Conservation (phyloP, 2,113 vertebrate genomes). For the Etheostoma cragini region DNA sequence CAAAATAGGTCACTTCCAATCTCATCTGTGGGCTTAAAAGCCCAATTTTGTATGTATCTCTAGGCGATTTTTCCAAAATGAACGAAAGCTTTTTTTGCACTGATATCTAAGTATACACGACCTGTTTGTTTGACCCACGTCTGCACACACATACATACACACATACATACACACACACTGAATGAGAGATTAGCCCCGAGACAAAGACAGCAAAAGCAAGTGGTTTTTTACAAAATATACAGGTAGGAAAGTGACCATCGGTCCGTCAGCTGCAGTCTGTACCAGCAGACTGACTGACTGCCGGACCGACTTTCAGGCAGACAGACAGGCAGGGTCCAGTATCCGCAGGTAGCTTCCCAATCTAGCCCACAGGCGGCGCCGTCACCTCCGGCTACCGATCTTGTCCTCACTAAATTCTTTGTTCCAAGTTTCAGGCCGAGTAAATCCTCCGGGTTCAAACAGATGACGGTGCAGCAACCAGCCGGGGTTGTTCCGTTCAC, state of each 20-base stretch:
- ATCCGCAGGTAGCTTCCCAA: constrained; percentile 39
- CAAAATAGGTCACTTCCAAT: neutral
- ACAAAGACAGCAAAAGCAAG: constrained; percentile 39
- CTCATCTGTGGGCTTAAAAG: neutral
- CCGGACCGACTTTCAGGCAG: constrained; percentile 28
- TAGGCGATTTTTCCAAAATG: neutral
- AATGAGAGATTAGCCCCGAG: constrained; percentile 37
- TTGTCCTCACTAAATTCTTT: neutral
- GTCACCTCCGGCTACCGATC: neutral
- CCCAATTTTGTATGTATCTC: neutral
- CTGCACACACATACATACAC: constrained; percentile 29
- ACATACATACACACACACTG: constrained; percentile 28
- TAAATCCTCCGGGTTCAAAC: neutral
- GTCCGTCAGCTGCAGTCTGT: constrained; percentile 41
- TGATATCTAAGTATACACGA: neutral
- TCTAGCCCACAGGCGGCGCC: constrained; percentile 35
- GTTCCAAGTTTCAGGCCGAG: neutral
- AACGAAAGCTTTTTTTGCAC: neutral
- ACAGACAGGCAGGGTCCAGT: constrained; percentile 36
- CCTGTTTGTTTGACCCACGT: constrained; percentile 21
- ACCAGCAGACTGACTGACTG: constrained; percentile 60
- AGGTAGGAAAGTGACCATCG: constrained; percentile 13
- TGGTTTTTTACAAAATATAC: constrained; percentile 70
- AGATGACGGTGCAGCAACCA: neutral
- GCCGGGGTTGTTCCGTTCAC: neutral